Evolutionary conservation across 64 coral and sea anemone species (phyloP).

Genomic region (Cladopsammia gracilis): DNA sequence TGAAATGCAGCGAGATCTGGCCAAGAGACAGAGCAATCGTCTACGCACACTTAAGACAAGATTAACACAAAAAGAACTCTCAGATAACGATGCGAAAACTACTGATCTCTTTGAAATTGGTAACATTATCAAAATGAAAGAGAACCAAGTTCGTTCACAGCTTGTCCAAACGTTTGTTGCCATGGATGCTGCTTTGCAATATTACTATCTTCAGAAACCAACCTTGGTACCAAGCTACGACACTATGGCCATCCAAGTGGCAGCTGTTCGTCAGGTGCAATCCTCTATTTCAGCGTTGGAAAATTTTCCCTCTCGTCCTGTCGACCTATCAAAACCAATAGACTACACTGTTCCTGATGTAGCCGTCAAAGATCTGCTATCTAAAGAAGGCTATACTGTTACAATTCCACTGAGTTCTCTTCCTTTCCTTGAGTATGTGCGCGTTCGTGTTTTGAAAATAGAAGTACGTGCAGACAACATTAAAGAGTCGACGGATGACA

Average conservation of each 20-base stretch:
- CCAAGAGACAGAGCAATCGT: slow-evolving; percentile 53
- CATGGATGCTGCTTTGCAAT: slow-evolving; percentile 49
- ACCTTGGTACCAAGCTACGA: slow-evolving; percentile 24
- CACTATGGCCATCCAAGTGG: slow-evolving; percentile 47
- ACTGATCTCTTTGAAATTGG: slow-evolving; percentile 60
- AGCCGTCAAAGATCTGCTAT: slow-evolving; percentile 20
- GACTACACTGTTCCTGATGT: slow-evolving; percentile 12
- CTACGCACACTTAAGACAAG: slow-evolving; percentile 35
- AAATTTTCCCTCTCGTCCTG: slow-evolving; percentile 32
- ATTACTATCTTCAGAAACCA: slow-evolving; percentile 53
- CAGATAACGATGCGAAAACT: slow-evolving; percentile 38
- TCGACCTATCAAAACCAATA: slow-evolving; percentile 14
- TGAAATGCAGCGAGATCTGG: slow-evolving; percentile 68
- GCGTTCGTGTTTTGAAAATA: slow-evolving; percentile 50
- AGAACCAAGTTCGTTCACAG: slow-evolving; percentile 59
- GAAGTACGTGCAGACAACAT: slow-evolving; percentile 67
- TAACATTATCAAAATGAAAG: slow-evolving; percentile 69
- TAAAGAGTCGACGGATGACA: slow-evolving; percentile 4
- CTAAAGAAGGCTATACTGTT: slow-evolving; percentile 22
- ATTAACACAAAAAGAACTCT: slow-evolving; percentile 25
- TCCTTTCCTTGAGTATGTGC: slow-evolving; percentile 52
- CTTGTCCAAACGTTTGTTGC: slow-evolving; percentile 58
- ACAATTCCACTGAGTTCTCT: slow-evolving; percentile 52
- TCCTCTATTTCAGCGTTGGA: slow-evolving; percentile 58
- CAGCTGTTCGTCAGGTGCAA: slow-evolving; percentile 26